phyloP scores from a whole-genome alignment of 2,888 invertebrate species.

The Coleophora deauratella region DNA sequence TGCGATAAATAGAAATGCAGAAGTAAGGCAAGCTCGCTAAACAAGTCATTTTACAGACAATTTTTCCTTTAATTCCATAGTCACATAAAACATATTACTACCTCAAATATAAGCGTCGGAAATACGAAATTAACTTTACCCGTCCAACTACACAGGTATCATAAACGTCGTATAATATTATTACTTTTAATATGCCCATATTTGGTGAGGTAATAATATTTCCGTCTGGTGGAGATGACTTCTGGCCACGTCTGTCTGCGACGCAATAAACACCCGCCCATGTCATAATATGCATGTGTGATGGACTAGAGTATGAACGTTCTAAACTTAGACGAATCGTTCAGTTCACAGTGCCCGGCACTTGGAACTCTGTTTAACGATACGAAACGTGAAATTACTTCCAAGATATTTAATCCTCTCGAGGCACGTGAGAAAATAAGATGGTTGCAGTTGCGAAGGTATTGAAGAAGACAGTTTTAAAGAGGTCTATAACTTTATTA shows the following conservation, averaged over 20 bases:
- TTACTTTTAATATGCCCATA: conserved; percentile 17
- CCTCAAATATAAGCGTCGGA: conserved; percentile 18
- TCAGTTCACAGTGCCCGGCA: conserved; percentile 16
- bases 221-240: conserved; percentile 35
- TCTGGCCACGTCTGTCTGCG: conserved; percentile 56
- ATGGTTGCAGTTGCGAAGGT: too few relatives aligned
- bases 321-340: conserved; percentile 43
- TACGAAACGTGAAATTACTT: conserved; percentile 12
- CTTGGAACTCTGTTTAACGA: conserved; percentile 25
- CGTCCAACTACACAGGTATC: conserved; percentile 30
- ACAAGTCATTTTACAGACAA: too few relatives aligned
- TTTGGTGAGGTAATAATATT: conserved; percentile 32
- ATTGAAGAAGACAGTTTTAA: too few relatives aligned
- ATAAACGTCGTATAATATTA: conserved; percentile 39
- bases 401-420: background rate
- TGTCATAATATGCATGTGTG: conserved; percentile 65
- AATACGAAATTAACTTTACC: conserved; percentile 38
- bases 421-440: too few relatives aligned
- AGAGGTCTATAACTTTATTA: too few relatives aligned
- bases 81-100: too few relatives aligned
- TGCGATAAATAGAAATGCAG: too few relatives aligned
- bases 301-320: conserved; percentile 44
- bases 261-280: conserved; percentile 60
- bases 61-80: too few relatives aligned
- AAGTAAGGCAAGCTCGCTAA: too few relatives aligned